Conservation (phyloP, 2,113 vertebrate species). For the Sclerurus mexicanus region DNA sequence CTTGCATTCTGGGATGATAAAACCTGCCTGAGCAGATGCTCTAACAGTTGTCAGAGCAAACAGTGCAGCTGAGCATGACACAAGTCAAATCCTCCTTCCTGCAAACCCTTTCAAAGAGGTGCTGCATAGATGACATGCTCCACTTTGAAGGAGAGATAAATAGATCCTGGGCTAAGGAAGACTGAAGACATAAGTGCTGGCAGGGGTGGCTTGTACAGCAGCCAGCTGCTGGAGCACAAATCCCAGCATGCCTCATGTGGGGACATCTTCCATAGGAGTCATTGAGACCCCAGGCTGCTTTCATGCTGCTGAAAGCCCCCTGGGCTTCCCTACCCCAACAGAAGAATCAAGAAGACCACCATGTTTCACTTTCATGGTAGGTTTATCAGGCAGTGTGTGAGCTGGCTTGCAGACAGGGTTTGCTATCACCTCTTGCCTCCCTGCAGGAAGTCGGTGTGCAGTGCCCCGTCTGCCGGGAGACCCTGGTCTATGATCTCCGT, state of each 20-base stretch:
- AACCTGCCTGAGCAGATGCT: neutral
- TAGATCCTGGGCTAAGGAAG: neutral
- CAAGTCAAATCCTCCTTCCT: neutral
- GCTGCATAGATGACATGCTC: neutral
- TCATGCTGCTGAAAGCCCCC: neutral
- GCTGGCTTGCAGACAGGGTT: neutral
- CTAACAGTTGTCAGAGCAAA: neutral
- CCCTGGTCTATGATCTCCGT: constrained; percentile 71
- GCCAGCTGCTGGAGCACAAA: neutral
- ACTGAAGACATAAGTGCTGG: neutral
- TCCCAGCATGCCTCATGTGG: neutral
- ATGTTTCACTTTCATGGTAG: neutral
- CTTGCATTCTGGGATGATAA: neutral
- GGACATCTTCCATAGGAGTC: neutral
- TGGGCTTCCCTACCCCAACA: neutral
- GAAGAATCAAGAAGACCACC: neutral
- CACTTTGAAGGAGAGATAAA: neutral
- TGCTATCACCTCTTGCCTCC: neutral
- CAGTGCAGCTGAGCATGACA: neutral
- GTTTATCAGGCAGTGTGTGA: fast-evolving
- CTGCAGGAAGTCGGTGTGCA: constrained; percentile 67
- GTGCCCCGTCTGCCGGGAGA: constrained; percentile 78
- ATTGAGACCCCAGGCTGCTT: neutral
- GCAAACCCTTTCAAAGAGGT: neutral
- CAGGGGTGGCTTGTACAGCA: neutral